These are phyloP conservation scores for Phthorimaea operculella DNA, from an alignment of 1,140 invertebrate species.

Conservation along the genomic window DNA sequence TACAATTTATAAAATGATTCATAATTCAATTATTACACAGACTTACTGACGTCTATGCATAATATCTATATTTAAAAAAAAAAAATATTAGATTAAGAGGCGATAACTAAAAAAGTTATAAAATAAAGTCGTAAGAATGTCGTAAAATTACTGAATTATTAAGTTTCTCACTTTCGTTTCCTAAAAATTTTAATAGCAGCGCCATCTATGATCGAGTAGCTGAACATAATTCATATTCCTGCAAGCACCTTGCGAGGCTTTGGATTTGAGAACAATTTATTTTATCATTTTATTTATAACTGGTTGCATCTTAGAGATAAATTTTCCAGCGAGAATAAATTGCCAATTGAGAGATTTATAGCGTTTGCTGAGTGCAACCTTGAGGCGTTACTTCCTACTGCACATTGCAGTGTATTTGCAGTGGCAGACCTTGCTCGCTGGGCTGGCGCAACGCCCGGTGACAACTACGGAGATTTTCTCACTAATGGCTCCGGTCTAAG, in stretches of 20 bases:
- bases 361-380: conserved; percentile 17
- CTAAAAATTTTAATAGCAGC: background rate
- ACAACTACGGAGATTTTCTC: background rate
- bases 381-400: conserved; percentile 26
- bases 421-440: conserved; percentile 16
- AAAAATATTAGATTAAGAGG: too few species aligned
- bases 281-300: background rate
- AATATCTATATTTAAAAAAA: too few species aligned
- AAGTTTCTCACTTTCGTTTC: too few species aligned
- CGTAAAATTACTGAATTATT: too few species aligned
- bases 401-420: conserved; percentile 18
- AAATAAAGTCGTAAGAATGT: too few species aligned
- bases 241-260: background rate
- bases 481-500: background rate
- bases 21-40: too few species aligned
- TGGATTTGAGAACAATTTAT: too few species aligned
- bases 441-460: conserved; percentile 4
- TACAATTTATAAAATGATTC: too few species aligned
- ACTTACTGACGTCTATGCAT: too few species aligned
- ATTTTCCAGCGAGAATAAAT: conserved; percentile 20
- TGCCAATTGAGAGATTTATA: conserved; percentile 24
- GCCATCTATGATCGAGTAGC: background rate
- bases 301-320: conserved; percentile 4
- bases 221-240: background rate
- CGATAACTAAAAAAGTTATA: too few species aligned